These are phyloP conservation scores for Antheraea yamamai DNA, from an alignment of 2,888 invertebrate species.

Conservation along the genomic window DNA sequence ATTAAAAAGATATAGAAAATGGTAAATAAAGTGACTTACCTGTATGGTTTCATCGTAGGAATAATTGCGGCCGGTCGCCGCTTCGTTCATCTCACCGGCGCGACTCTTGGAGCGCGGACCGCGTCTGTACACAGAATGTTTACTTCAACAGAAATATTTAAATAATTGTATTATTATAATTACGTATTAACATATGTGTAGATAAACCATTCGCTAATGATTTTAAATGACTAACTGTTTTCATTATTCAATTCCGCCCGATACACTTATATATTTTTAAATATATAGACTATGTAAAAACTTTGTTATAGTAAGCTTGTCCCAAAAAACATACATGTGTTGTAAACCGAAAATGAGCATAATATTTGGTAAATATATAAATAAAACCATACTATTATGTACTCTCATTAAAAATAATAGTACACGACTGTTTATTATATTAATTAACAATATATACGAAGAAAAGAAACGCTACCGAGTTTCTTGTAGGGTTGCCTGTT, in stretches of 20 bases:
- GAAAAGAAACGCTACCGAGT: too few species aligned
- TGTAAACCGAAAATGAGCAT: not conserved
- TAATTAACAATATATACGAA: too few species aligned
- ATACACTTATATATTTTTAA: not conserved
- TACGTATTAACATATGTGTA: not conserved
- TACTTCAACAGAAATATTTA: constrained; percentile 13
- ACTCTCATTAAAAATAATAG: too few species aligned
- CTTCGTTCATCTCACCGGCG: constrained; percentile 71
- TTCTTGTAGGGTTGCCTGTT: too few species aligned
- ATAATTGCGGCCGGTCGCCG: constrained; percentile 64
- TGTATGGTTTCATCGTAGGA: constrained; percentile 78
- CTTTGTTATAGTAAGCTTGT: not conserved
- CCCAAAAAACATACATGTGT: not conserved
- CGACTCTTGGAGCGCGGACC: constrained; percentile 62
- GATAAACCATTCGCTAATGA: not conserved
- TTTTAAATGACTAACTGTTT: constrained; percentile 1
- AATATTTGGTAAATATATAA: not conserved
- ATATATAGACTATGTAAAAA: not conserved
- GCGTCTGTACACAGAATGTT: constrained; percentile 52
- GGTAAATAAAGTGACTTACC: constrained; percentile 43
- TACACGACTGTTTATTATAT: too few species aligned
- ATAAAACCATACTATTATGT: not conserved
- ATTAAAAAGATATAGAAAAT: not conserved
- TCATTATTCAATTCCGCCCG: not conserved
- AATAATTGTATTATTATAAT: constrained; percentile 16